Evolutionary conservation across 2,888 invertebrate species (phyloP), one percentile per base, ranked within the genome.

Genomic region (Luffia ferchaultella): DNA sequence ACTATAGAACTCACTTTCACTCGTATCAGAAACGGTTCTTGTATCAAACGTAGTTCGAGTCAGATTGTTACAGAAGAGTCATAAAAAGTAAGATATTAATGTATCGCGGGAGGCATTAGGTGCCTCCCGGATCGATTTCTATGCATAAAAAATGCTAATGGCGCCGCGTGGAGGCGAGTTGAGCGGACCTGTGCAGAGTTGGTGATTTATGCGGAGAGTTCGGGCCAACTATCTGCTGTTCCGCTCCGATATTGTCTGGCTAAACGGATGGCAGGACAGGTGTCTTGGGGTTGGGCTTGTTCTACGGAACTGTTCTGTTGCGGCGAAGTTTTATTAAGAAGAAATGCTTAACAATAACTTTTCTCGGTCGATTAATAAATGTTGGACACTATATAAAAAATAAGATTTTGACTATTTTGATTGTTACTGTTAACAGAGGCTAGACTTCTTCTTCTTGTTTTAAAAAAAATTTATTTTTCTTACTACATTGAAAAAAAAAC

Each of bases 1-100:
- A 43, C 51, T 52, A 30, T 12, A 30, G 30, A 3, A n/a, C 43
- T 3, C n/a, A 42, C n/a, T 9, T 3, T n/a, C 16, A n/a, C n/a
- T n/a, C 5, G 42, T 16, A n/a, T 20, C 18, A 17, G 19, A 30
- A 30, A 30, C 3, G 61, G 52, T 51, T 58, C 58, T 74, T 79
- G 68, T 55, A 63, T 53, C 57, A 49, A 51, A 54, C 53, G 54
- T 44, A 43, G 52, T 52, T 57, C 52, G 64, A 71, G 75, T 73
- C 70, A 71, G 65, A 76, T 75, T 77, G 76, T 78, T 82, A 70
- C 73, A 69, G 73, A 78, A 78, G 76, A 83, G 77, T 82, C 82
- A 79, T 83, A 83, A 83, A 83, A 83, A 83, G 80, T 82, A 78
- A 82, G 82, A 82, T 83, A 83, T 83, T 82, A 83, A 83, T 83